A percentile compares a stretch with the other conserved stretches of the same genome.
These are phyloP conservation scores for Neogale vison DNA, from an alignment of 2,113 vertebrate genomes.

Conservation along the genomic window DNA sequence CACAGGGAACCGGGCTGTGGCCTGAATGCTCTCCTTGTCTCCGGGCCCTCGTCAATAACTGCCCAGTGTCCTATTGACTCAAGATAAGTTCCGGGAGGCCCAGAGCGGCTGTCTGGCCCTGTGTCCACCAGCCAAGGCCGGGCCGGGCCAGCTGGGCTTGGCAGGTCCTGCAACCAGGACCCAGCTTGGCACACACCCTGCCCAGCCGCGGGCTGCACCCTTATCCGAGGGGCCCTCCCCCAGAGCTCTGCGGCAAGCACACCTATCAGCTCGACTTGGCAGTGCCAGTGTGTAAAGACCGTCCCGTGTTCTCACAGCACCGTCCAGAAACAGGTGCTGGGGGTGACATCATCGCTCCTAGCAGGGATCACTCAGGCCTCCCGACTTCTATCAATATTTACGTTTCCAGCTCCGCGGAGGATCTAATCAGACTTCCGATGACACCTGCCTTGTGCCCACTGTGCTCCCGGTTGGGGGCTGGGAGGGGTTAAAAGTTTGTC, in stretches of 20 bases:
- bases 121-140: constrained; percentile 62
- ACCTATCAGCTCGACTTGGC: constrained; percentile 77
- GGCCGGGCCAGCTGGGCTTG: constrained; percentile 43
- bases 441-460: not conserved
- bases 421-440: constrained; percentile 49
- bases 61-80: constrained; percentile 83
- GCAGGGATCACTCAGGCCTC: not conserved
- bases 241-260: constrained; percentile 51
- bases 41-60: constrained; percentile 79
- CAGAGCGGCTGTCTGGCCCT: constrained; percentile 80
- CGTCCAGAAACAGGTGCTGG: constrained; percentile 78
- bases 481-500: not conserved
- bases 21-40: constrained; percentile 84
- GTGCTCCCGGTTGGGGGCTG: not conserved
- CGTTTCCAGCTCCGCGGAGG: not conserved
- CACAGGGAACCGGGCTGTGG: constrained; percentile 69
- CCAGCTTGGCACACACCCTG: constrained; percentile 77
- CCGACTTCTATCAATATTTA: constrained; percentile 65
- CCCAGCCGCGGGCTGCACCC: constrained; percentile 55
- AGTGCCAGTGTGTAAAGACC: constrained; percentile 66
- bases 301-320: constrained; percentile 65
- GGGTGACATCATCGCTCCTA: constrained; percentile 76
- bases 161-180: not conserved
- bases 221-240: constrained; percentile 71
- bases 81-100: constrained; percentile 84